phyloP scores from a whole-genome alignment of 2,797 vertebrate genomes.

The Hozukius guyotensis region DNA sequence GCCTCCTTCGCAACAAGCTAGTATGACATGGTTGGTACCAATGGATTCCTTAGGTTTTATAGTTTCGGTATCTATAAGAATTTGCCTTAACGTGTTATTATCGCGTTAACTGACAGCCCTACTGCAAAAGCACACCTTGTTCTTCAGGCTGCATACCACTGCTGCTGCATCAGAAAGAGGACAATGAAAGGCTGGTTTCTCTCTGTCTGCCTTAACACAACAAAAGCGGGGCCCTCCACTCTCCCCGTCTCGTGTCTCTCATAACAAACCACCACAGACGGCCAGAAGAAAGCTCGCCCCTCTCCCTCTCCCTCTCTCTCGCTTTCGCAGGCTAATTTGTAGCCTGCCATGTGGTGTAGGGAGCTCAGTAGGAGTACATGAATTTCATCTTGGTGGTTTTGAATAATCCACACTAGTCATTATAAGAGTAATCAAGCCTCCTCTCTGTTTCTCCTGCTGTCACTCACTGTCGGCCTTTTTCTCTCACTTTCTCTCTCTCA shows the following conservation, averaged over 20 bases:
- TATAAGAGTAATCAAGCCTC: conserved; percentile 69
- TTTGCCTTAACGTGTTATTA: too few species aligned
- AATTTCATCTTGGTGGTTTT: conserved; percentile 71
- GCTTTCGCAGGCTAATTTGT: conserved; percentile 71
- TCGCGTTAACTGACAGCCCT: neutral
- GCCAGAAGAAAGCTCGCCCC: conserved; percentile 27
- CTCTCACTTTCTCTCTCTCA: conserved; percentile 47
- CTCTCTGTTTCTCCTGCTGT: conserved; percentile 69
- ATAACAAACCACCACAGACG: conserved; percentile 39
- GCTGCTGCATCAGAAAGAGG: conserved; percentile 39
- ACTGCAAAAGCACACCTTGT: conserved; percentile 40
- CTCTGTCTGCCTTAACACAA: conserved; percentile 50
- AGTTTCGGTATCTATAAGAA: too few species aligned
- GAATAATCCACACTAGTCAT: conserved; percentile 75
- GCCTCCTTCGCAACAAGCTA: too few species aligned
- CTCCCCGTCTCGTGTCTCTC: conserved; percentile 26
- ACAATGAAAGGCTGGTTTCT: conserved; percentile 55
- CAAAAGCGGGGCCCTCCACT: conserved; percentile 51
- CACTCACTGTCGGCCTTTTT: conserved; percentile 54
- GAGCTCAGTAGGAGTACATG: conserved; percentile 69
- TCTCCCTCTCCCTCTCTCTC: conserved; percentile 61
- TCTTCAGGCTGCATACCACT: conserved; percentile 50
- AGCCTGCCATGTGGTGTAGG: conserved; percentile 68
- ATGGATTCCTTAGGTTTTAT: too few species aligned
- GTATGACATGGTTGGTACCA: too few species aligned